A percentile compares a stretch with the other conserved stretches of the same genome.
Conservation (phyloP, 2,888 invertebrate genomes). For the Eupithecia subumbrata region DNA sequence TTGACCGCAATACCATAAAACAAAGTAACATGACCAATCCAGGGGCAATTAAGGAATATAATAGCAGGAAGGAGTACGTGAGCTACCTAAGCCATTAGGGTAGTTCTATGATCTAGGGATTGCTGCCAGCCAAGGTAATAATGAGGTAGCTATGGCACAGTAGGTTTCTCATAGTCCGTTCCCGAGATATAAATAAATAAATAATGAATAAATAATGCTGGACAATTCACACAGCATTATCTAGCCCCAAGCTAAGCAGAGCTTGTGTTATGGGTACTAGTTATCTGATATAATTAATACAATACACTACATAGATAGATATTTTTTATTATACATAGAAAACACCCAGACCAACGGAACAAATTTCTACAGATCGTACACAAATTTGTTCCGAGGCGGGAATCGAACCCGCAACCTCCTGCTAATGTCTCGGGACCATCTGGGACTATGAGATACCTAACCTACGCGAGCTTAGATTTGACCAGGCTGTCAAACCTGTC, state of each 20-base stretch:
- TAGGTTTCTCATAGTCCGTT: neutral
- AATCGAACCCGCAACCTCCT: too few species aligned
- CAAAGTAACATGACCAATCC: constrained; percentile 79
- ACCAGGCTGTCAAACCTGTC: neutral
- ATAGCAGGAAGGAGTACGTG: constrained; percentile 72
- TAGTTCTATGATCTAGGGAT: constrained; percentile 31
- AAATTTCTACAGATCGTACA: too few species aligned
- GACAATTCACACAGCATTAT: too few species aligned
- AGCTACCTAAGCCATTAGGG: constrained; percentile 37
- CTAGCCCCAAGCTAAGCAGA: too few species aligned
- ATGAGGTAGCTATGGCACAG: neutral
- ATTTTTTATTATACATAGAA: too few species aligned
- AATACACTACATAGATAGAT: too few species aligned
- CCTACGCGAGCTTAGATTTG: neutral
- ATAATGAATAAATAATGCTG: too few species aligned
- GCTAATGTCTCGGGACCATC: too few species aligned
- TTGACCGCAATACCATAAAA: constrained; percentile 81
- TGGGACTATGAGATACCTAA: neutral
- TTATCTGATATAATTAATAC: too few species aligned
- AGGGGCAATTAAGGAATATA: constrained; percentile 79
- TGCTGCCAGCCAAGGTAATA: constrained; percentile 10
- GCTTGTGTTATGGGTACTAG: too few species aligned
- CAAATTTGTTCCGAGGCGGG: too few species aligned
- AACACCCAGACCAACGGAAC: too few species aligned
- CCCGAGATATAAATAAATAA: neutral